Evolutionary conservation across 2,797 vertebrate genomes (phyloP).

Genomic region (Vireo griseus): DNA sequence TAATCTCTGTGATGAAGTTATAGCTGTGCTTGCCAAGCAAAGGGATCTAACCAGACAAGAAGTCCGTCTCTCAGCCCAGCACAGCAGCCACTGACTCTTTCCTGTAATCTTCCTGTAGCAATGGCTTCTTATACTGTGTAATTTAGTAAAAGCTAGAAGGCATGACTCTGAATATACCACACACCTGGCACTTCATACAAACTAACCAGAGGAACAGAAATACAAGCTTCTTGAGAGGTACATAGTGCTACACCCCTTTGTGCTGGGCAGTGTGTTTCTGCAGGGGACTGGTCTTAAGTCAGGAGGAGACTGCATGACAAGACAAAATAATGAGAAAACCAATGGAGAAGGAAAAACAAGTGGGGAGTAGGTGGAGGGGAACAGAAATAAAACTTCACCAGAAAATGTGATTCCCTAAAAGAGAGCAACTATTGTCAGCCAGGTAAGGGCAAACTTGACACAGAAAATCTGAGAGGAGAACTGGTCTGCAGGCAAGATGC

Average conservation of each 20-base stretch:
- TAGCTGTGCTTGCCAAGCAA: not conserved
- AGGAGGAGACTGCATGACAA: not conserved
- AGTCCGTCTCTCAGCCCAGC: not conserved
- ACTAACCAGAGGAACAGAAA: not conserved
- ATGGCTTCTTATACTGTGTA: not conserved
- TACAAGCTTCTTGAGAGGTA: not conserved
- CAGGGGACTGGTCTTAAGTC: not conserved
- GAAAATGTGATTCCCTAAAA: not conserved
- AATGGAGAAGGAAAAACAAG: not conserved
- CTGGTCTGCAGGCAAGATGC: not conserved
- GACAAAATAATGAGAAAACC: not conserved
- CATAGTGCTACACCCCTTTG: not conserved
- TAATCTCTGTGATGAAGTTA: not conserved
- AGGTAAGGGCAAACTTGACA: not conserved
- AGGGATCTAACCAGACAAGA: not conserved
- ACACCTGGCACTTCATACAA: not conserved
- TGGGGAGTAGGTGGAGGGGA: not conserved
- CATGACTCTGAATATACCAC: not conserved
- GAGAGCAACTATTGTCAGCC: not conserved
- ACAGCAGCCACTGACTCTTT: not conserved
- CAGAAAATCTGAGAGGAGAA: not conserved
- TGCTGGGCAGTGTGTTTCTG: not conserved
- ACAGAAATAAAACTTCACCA: not conserved
- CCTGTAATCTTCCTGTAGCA: not conserved
- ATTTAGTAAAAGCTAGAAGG: not conserved